A percentile compares a stretch with the other conserved stretches of the same genome.
Conservation (phyloP, 2,797 vertebrate species). For the Microhierax caerulescens region DNA sequence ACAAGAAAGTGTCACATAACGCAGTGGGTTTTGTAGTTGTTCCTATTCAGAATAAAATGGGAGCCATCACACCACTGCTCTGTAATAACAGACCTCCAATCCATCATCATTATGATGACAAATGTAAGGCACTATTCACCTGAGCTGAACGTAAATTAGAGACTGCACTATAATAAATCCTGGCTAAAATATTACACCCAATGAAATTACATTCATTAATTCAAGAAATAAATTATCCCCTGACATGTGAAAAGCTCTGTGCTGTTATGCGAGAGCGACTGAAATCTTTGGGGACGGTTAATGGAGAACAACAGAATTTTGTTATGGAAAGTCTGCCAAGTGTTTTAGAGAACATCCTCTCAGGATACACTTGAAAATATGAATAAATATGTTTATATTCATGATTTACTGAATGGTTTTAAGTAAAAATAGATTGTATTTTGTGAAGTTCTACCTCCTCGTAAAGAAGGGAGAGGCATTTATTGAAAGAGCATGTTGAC, state of each 20-base stretch:
- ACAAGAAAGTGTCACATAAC: not conserved
- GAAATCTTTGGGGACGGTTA: not conserved
- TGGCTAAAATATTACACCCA: constrained; percentile 32
- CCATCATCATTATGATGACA: not conserved
- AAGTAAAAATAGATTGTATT: not conserved
- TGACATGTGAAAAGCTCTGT: not conserved
- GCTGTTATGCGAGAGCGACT: not conserved
- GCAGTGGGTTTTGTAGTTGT: accelerated
- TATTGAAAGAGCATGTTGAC: not conserved
- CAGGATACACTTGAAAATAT: not conserved
- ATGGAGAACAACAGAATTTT: not conserved
- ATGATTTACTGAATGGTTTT: not conserved
- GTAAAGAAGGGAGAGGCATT: not conserved
- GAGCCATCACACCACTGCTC: not conserved
- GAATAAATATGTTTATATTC: not conserved
- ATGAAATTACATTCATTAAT: constrained; percentile 19
- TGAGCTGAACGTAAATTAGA: not conserved
- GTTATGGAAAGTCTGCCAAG: not conserved
- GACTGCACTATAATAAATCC: constrained; percentile 20
- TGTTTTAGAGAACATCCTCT: not conserved
- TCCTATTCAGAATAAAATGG: not conserved
- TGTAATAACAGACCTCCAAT: not conserved
- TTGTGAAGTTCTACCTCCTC: not conserved
- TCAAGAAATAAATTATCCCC: constrained; percentile 11
- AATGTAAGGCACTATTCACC: constrained; percentile 8